phyloP scores from a whole-genome alignment of 2,888 invertebrate genomes.

The Cephus spinipes region DNA sequence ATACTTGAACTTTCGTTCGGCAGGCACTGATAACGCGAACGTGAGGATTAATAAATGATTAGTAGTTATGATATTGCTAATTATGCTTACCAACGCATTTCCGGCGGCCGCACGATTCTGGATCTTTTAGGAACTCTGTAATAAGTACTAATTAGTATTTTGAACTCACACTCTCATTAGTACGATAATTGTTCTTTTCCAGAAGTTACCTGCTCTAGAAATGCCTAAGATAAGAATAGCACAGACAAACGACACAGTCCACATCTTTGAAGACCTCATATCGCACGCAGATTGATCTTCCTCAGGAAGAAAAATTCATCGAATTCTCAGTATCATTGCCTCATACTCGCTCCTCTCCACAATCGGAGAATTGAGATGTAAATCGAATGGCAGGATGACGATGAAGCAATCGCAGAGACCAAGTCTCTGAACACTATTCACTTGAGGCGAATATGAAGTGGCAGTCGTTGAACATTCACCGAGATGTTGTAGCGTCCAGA shows the following conservation, averaged over 20 bases:
- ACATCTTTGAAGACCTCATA: background rate
- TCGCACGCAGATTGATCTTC: background rate
- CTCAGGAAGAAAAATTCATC: background rate
- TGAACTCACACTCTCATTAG: background rate
- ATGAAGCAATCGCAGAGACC: background rate
- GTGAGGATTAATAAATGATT: slow-evolving; percentile 12
- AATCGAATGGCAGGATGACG: too few relatives aligned
- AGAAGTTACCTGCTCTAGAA: background rate
- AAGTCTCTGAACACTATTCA: background rate
- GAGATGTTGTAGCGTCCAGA: background rate
- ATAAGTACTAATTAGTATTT: slow-evolving; percentile 14
- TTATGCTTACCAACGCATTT: slow-evolving; percentile 56
- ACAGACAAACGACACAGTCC: background rate
- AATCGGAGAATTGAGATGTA: background rate
- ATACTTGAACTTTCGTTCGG: slow-evolving; percentile 75
- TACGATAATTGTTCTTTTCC: background rate
- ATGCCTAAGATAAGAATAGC: background rate
- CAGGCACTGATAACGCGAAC: slow-evolving; percentile 63
- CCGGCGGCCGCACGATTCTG: slow-evolving; percentile 52
- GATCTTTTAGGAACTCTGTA: slow-evolving; percentile 53
- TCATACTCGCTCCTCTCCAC: background rate
- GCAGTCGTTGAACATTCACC: background rate
- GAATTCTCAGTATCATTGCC: background rate
- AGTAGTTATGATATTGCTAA: background rate
- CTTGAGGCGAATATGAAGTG: background rate